Base-by-base conservation (phyloP, 2,113 vertebrate genomes). In the Ameiurus melas region DNA sequence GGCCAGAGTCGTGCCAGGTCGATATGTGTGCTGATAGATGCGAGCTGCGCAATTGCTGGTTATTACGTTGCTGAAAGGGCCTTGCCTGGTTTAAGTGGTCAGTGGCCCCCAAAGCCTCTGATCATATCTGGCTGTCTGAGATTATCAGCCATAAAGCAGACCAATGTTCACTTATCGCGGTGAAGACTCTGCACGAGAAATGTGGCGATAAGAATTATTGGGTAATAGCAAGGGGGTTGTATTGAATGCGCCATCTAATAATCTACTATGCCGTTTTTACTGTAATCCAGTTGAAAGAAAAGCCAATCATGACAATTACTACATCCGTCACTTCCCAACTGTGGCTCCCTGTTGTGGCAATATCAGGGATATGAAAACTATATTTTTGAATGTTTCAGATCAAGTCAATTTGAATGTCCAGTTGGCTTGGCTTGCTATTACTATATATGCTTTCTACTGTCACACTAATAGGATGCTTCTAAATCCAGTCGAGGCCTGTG, bases 21-120 rank as follows among this genome's bases (percentile, higher is more conserved):
- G 94, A 96, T 96, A 95, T 90, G 93, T 55, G 90, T 93, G 93
- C 93, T 94, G 94, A 95, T 94, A 95, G 93, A 93, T 71, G 86
- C 57, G 75, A 88, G 90, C 91, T 92, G 93, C 91, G 92, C 92
- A 93, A 95, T 93, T 91, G 92, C 91, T 92, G 91, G 94, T 95
- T 95, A 95, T 89, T 87, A 83, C 80, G 83, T 39, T 70, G 58
- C 75, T 90, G 90, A 90, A 91, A 89, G 87, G 88, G 88, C 53
- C 86, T 86, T 80, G 88, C 84, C 64, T 88, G 92, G 92, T 91
- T 93, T 94, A 95, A 94, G 93, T 94, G 95, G 94, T 93, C 94
- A 94, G 93, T 92, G 93, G 93, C 93, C 93, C 92, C 91, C 92
- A 90, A 94, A 94, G 95, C 94, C 93, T 93, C 87, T 90, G 94